Evolutionary conservation across 2,888 invertebrate species (phyloP).

Genomic region (Adelognathus sp.): DNA sequence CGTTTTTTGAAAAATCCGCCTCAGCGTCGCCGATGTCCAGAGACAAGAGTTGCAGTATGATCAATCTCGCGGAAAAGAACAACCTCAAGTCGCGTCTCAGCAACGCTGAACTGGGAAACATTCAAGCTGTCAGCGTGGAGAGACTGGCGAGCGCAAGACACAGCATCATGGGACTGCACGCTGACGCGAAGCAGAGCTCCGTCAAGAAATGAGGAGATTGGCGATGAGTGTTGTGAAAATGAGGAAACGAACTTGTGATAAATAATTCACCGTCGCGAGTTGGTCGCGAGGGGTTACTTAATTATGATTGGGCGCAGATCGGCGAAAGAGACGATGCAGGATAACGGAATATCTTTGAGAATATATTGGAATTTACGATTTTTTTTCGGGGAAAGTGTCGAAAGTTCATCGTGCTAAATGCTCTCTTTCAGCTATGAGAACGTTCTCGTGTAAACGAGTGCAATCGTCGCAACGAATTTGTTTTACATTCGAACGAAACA

Average conservation of each 20-base stretch:
- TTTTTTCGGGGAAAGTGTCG: background rate
- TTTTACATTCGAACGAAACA: slow-evolving; percentile 56
- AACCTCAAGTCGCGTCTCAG: slow-evolving; percentile 67
- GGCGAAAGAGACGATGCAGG: background rate
- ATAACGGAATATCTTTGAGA: background rate
- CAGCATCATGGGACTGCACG: slow-evolving; percentile 63
- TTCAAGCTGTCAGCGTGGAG: slow-evolving; percentile 72
- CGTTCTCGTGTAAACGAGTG: slow-evolving; percentile 18
- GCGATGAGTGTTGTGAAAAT: background rate
- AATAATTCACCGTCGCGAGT: slow-evolving; percentile 13
- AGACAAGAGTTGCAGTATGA: slow-evolving; percentile 75
- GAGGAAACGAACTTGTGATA: slow-evolving; percentile 46
- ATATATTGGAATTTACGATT: background rate
- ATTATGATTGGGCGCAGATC: background rate
- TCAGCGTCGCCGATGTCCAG: slow-evolving; percentile 61
- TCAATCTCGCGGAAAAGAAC: slow-evolving; percentile 73
- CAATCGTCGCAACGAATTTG: slow-evolving; percentile 56
- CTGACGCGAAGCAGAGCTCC: slow-evolving; percentile 9
- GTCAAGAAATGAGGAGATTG: background rate
- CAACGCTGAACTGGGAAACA: slow-evolving; percentile 68
- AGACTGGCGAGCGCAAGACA: slow-evolving; percentile 71
- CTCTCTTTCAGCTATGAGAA: slow-evolving; percentile 25
- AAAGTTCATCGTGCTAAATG: background rate
- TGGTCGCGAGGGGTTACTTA: slow-evolving; percentile 21
- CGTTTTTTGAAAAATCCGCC: slow-evolving; percentile 69